Evolutionary conservation across 2,888 invertebrate species (phyloP).

Genomic region (Nyleta sp.): DNA sequence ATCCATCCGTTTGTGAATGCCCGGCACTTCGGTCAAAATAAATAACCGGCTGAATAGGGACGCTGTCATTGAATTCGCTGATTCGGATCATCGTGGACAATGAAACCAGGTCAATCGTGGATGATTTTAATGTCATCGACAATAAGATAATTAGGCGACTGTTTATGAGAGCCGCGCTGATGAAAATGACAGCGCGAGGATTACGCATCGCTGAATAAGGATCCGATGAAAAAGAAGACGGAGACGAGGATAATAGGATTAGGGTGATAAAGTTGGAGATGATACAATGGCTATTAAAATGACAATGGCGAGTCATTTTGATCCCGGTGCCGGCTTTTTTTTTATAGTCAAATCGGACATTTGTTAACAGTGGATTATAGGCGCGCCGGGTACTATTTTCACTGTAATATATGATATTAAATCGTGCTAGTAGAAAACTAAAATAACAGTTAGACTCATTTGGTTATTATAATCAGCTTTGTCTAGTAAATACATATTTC

Average conservation of each 20-base stretch:
- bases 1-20: slow-evolving; percentile 48
- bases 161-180: slow-evolving; percentile 17
- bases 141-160: slow-evolving; percentile 40
- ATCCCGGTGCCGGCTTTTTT: slow-evolving; percentile 12
- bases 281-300: slow-evolving; percentile 43
- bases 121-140: slow-evolving; percentile 33
- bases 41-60: slow-evolving; percentile 38
- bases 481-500: too few species aligned
- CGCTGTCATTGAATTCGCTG: slow-evolving; percentile 26
- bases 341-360: slow-evolving; percentile 2
- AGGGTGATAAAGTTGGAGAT: slow-evolving; percentile 36
- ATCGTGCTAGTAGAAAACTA: not conserved
- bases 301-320: slow-evolving; percentile 38
- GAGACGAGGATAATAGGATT: slow-evolving; percentile 43
- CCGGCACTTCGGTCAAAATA: slow-evolving; percentile 39
- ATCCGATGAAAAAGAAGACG: slow-evolving; percentile 23
- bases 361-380: slow-evolving; percentile 34
- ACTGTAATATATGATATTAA: not conserved
- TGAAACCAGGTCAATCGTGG: slow-evolving; percentile 45
- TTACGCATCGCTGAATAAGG: slow-evolving; percentile 28
- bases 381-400: slow-evolving; percentile 7
- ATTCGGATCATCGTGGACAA: slow-evolving; percentile 28
- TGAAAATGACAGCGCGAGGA: slow-evolving; percentile 20
- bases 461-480: too few species aligned
- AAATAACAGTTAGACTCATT: not conserved